These are phyloP conservation scores for Nomada goodeniana DNA, from an alignment of 2,888 invertebrate species.

Conservation along the genomic window DNA sequence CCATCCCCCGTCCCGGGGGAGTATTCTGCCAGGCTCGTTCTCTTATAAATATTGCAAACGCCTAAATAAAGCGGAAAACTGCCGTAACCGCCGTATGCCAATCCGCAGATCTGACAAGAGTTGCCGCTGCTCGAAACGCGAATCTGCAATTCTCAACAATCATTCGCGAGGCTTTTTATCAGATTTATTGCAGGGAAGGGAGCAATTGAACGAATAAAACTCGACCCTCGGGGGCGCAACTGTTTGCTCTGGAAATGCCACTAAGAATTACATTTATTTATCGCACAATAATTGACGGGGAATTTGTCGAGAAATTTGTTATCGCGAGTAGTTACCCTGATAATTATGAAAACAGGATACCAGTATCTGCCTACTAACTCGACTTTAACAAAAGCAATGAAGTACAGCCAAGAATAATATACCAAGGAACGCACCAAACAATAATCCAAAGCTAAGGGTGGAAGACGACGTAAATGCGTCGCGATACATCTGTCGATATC, in stretches of 20 bases:
- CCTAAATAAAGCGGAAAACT: slow-evolving; percentile 63
- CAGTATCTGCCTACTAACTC: too few relatives aligned
- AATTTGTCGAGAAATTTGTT: too few relatives aligned
- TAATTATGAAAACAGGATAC: too few relatives aligned
- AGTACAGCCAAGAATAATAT: too few relatives aligned
- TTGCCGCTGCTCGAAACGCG: slow-evolving; percentile 19
- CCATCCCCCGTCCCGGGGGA: slow-evolving; percentile 76
- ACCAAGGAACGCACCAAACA: too few relatives aligned
- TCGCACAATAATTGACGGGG: too few relatives aligned
- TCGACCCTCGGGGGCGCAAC: not conserved
- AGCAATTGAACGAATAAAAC: not conserved
- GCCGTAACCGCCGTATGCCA: slow-evolving; percentile 60
- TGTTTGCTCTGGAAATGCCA: not conserved
- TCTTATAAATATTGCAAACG: slow-evolving; percentile 75
- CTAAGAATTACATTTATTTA: not conserved
- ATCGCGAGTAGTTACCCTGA: too few relatives aligned
- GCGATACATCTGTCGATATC: too few relatives aligned
- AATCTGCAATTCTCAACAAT: slow-evolving; percentile 38
- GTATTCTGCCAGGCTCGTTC: slow-evolving; percentile 71
- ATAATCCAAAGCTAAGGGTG: too few relatives aligned
- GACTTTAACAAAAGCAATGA: too few relatives aligned
- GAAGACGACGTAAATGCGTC: too few relatives aligned
- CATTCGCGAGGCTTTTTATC: not conserved
- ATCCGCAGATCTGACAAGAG: slow-evolving; percentile 47
- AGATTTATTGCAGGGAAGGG: slow-evolving; percentile 31